phyloP scores from a whole-genome alignment of 2,888 invertebrate species.

The Diploptera punctata region DNA sequence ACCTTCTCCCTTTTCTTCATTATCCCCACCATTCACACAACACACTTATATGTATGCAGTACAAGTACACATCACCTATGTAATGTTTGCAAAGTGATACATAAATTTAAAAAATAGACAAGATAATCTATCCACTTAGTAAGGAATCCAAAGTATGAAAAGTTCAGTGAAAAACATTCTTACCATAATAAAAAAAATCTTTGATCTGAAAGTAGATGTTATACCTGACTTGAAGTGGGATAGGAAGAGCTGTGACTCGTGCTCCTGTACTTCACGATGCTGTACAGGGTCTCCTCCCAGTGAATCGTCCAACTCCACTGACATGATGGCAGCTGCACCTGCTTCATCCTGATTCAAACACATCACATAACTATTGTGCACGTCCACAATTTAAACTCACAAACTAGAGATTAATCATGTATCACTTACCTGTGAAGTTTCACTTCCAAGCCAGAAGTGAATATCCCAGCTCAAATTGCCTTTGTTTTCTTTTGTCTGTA shows the following conservation, averaged over 20 bases:
- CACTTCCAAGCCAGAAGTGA: slow-evolving; percentile 87
- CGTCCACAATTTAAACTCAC: neutral
- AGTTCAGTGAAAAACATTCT: no score
- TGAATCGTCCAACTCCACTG: slow-evolving; percentile 85
- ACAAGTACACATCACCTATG: no score
- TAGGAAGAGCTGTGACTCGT: slow-evolving; percentile 81
- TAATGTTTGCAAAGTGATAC: no score
- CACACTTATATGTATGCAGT: no score
- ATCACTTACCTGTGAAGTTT: slow-evolving; percentile 68
- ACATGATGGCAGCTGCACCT: slow-evolving; percentile 76
- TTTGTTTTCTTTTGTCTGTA: slow-evolving; percentile 71
- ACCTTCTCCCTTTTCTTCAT: no score
- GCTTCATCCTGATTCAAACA: slow-evolving; percentile 65
- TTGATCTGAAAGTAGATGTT: no score
- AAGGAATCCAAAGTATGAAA: no score
- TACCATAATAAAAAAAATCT: no score
- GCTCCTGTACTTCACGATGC: slow-evolving; percentile 84
- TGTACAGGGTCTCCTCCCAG: slow-evolving; percentile 85
- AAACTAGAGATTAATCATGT: neutral
- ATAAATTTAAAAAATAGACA: no score
- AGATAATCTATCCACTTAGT: no score
- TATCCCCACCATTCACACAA: no score
- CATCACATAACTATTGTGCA: no score
- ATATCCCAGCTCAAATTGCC: slow-evolving; percentile 79
- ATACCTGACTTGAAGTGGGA: slow-evolving; percentile 74